Evolutionary conservation across 2,888 invertebrate species (phyloP).

Genomic region (Leuctra nigra): DNA sequence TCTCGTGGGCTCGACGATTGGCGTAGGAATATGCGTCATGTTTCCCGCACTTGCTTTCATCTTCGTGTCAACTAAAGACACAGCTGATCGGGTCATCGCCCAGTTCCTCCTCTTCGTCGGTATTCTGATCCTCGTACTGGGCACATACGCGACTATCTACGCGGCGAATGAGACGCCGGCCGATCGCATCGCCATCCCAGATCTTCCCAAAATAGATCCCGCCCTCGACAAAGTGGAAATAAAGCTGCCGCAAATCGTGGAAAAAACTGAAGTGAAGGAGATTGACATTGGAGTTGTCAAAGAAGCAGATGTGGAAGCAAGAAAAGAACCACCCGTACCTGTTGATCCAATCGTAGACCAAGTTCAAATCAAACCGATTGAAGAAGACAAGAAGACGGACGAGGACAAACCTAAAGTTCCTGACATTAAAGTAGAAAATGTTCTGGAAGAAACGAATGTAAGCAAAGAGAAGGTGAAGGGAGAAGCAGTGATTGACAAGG

Average conservation of each 20-base stretch:
- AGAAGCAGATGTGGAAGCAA: slow-evolving; percentile 29
- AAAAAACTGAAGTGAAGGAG: not conserved
- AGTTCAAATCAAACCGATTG: slow-evolving; percentile 40
- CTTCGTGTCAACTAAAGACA: slow-evolving; percentile 73
- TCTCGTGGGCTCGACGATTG: slow-evolving; percentile 91
- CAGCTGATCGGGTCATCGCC: slow-evolving; percentile 74
- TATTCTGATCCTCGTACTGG: slow-evolving; percentile 78
- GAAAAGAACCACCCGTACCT: slow-evolving; percentile 40
- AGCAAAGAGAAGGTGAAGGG: slow-evolving; percentile 16
- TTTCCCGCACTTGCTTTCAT: slow-evolving; percentile 89
- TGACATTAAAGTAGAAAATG: slow-evolving; percentile 23
- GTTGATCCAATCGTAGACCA: slow-evolving; percentile 38
- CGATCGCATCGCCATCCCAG: not conserved
- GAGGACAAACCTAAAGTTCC: slow-evolving; percentile 38
- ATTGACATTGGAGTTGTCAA: not conserved
- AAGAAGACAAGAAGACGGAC: slow-evolving; percentile 36
- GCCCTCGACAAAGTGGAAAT: not conserved
- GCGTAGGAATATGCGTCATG: slow-evolving; percentile 86
- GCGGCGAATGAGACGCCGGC: slow-evolving; percentile 32
- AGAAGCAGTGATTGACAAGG: slow-evolving; percentile 42
- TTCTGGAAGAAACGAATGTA: slow-evolving; percentile 8
- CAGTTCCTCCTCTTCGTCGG: slow-evolving; percentile 76
- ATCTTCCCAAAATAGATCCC: not conserved
- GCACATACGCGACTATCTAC: slow-evolving; percentile 69
- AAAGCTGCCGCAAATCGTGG: not conserved